Percentiles rank a stretch among this genome's conserved stretches.
Evolutionary conservation across 2,797 vertebrate genomes (phyloP).

Genomic region (Sparidentex hasta): DNA sequence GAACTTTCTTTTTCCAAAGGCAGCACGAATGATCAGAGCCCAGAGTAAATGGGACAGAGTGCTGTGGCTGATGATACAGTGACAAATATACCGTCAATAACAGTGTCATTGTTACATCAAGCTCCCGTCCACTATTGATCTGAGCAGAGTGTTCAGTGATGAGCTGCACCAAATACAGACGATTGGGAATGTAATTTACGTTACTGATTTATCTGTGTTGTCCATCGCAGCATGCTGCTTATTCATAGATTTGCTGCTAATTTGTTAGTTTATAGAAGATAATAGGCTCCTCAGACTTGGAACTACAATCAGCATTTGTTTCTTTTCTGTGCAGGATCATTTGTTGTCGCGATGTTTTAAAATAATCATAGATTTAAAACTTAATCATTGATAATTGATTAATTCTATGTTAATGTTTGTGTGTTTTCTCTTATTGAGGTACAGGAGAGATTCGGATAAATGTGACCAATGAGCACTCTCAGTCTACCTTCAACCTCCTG

Average conservation of each 20-base stretch:
- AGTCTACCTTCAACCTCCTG: constrained; percentile 90
- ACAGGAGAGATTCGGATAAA: constrained; percentile 95
- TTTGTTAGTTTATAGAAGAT: constrained; percentile 15
- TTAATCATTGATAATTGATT: not conserved
- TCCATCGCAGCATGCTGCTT: not conserved
- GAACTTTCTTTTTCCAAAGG: not conserved
- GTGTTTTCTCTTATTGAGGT: constrained; percentile 68
- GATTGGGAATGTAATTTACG: constrained; percentile 31
- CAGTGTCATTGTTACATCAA: constrained; percentile 7
- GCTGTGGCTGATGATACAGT: constrained; percentile 9
- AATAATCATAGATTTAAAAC: not conserved
- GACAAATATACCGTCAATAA: constrained; percentile 36
- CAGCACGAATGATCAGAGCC: not conserved
- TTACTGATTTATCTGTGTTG: constrained; percentile 31
- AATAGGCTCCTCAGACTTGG: not conserved
- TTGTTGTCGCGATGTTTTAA: not conserved
- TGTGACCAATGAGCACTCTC: constrained; percentile 94
- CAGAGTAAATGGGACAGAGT: constrained; percentile 9
- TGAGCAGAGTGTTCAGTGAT: constrained; percentile 36
- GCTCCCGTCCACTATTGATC: constrained; percentile 57
- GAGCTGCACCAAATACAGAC: constrained; percentile 36
- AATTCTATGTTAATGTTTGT: constrained; percentile 1
- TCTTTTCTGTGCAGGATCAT: not conserved
- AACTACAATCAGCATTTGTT: not conserved
- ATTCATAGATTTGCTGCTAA: constrained; percentile 1